Conservation (phyloP, 2,888 invertebrate species). For the Hyles lineata region DNA sequence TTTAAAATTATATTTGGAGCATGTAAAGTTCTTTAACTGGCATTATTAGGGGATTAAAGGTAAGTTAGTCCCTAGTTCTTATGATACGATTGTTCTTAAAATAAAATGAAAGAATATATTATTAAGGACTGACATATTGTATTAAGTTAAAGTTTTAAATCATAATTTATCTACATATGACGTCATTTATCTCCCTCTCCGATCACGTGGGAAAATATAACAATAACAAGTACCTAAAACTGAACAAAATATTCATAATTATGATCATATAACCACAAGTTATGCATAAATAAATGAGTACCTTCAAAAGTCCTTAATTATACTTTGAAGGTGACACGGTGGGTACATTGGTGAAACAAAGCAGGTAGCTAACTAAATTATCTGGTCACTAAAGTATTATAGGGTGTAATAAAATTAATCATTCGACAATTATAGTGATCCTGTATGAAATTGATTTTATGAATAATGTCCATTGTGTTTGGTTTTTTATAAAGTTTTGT, state of each 20-base stretch:
- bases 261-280: neutral
- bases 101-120: no score
- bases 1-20: no score
- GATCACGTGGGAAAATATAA: constrained; percentile 10
- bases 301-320: constrained; percentile 20
- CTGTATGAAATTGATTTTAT: neutral
- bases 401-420: constrained; percentile 12
- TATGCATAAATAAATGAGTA: neutral
- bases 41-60: no score
- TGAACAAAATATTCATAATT: constrained; percentile 3
- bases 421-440: constrained; percentile 1
- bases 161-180: neutral
- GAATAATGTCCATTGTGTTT: no score
- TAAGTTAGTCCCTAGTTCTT: no score
- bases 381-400: neutral
- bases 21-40: no score
- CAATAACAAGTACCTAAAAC: constrained; percentile 3
- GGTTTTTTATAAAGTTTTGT: neutral
- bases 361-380: constrained; percentile 17
- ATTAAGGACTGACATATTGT: no score
- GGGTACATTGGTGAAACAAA: neutral
- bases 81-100: no score
- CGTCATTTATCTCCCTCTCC: neutral
- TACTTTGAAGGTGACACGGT: constrained; percentile 18
- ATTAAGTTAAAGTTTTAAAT: no score